A percentile compares a stretch with the other conserved stretches of the same genome.
Conservation (phyloP, 2,113 vertebrate species). For the Varanus komodoensis region DNA sequence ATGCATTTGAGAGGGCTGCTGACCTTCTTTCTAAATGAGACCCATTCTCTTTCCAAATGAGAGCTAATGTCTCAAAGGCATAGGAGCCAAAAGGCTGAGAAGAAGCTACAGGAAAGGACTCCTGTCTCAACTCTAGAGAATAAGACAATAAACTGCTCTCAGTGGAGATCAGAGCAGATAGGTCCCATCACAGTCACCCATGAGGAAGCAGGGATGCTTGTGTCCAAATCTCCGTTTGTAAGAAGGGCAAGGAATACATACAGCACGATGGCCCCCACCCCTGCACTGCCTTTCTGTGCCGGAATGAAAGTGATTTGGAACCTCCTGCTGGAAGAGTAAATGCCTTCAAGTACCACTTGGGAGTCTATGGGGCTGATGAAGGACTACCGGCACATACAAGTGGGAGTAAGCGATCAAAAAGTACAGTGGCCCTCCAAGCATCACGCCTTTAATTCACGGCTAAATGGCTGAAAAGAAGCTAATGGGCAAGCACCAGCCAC, state of each 20-base stretch:
- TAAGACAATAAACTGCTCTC: neutral
- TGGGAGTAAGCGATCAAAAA: constrained; percentile 23
- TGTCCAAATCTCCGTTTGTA: neutral
- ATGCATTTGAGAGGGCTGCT: neutral
- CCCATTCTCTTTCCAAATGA: neutral
- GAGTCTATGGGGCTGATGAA: constrained; percentile 6
- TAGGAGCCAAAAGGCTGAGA: neutral
- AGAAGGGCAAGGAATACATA: neutral
- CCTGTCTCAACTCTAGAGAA: neutral
- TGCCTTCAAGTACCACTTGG: constrained; percentile 27
- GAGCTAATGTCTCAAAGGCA: neutral
- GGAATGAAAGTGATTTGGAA: constrained; percentile 1
- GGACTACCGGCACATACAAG: neutral
- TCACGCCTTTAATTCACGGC: constrained; percentile 14
- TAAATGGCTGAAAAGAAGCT: constrained; percentile 38
- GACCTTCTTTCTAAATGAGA: neutral
- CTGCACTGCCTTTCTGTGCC: neutral
- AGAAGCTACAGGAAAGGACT: neutral
- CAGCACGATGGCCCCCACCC: neutral
- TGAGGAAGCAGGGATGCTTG: neutral
- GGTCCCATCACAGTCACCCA: too few relatives aligned
- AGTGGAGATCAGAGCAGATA: neutral
- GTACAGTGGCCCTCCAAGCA: neutral
- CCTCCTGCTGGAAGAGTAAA: neutral
- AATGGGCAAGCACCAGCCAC: constrained; percentile 15